Evolutionary conservation across 2,797 vertebrate genomes (phyloP).

Genomic region (Dipus sagitta): DNA sequence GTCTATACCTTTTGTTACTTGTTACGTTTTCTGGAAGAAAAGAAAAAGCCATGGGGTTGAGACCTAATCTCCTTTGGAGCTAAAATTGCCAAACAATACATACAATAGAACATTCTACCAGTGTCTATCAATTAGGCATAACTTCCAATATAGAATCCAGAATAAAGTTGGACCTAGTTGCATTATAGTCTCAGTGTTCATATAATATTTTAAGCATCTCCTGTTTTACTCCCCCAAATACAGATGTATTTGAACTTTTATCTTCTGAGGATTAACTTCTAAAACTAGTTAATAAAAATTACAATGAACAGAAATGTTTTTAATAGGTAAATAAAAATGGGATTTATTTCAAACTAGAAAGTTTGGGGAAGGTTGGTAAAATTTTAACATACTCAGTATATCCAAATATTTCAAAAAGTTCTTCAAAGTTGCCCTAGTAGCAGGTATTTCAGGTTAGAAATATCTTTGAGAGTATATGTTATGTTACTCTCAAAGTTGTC

Average conservation of each 20-base stretch:
- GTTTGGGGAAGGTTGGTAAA: constrained; percentile 70
- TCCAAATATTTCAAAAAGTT: constrained; percentile 79
- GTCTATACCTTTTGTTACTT: background rate
- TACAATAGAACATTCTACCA: background rate
- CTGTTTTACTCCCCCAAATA: constrained; percentile 24
- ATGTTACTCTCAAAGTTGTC: constrained; percentile 67
- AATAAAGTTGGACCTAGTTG: constrained; percentile 17
- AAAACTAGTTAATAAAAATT: constrained; percentile 55
- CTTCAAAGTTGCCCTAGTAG: constrained; percentile 73
- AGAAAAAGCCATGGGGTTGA: background rate
- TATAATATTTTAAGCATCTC: constrained; percentile 24
- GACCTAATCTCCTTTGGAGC: background rate
- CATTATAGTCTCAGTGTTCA: background rate
- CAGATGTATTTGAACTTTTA: background rate
- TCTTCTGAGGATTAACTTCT: background rate
- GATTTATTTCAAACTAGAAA: constrained; percentile 44
- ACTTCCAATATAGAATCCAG: background rate
- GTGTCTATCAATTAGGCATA: background rate
- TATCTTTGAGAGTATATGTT: constrained; percentile 74
- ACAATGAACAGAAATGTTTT: constrained; percentile 21
- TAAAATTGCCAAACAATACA: constrained; percentile 1
- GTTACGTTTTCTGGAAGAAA: background rate
- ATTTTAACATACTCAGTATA: constrained; percentile 64
- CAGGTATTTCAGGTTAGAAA: constrained; percentile 73
- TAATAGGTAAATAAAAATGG: constrained; percentile 55